phyloP scores from a whole-genome alignment of 2,113 vertebrate genomes.

The Saccopteryx bilineata region DNA sequence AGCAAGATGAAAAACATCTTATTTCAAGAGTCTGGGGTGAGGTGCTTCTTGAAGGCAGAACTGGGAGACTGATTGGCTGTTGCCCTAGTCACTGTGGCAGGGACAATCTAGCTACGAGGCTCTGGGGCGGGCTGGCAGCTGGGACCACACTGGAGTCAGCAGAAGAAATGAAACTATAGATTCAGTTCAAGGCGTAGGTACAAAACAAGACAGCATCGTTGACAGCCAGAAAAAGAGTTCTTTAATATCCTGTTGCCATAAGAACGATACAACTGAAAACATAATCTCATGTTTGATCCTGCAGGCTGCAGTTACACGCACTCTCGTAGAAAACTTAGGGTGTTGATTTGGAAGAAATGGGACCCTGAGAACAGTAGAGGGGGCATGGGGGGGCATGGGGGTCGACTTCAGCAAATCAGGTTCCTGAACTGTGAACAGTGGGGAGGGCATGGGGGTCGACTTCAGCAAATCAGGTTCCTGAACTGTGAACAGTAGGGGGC shows the following conservation, averaged over 20 bases:
- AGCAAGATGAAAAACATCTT: too few species aligned
- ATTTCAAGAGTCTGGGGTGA: not conserved
- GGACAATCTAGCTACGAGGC: not conserved
- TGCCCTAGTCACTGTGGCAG: fast-evolving
- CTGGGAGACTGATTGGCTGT: not conserved
- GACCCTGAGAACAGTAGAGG: slow-evolving; percentile 66
- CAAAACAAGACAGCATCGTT: not conserved
- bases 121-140: too few species aligned
- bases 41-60: not conserved
- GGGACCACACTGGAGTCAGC: not conserved
- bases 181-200: not conserved
- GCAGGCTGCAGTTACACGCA: not conserved
- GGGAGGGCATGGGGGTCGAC: too few species aligned
- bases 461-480: too few species aligned
- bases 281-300: not conserved
- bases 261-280: not conserved
- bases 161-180: not conserved
- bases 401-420: too few species aligned
- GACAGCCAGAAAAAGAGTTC: slow-evolving; percentile 51
- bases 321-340: not conserved
- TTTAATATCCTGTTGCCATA: slow-evolving; percentile 54
- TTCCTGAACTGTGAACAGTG: too few species aligned
- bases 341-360: slow-evolving; percentile 20
- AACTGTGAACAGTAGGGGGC: not conserved
- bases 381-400: not conserved